phyloP scores from a whole-genome alignment of 2,113 vertebrate genomes.

The Pachyramphus minor region DNA sequence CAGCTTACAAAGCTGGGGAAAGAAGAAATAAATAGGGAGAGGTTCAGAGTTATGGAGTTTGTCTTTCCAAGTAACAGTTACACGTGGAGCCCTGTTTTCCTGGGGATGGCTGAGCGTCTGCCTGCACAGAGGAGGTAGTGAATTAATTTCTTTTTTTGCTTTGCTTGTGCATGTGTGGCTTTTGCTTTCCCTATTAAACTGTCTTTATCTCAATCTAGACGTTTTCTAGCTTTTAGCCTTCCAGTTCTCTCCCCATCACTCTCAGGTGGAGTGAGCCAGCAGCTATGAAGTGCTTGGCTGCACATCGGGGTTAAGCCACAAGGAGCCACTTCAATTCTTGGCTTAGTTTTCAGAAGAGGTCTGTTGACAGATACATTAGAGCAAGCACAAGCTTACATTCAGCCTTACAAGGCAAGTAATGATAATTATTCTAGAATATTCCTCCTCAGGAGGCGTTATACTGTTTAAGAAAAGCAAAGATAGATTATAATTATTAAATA shows the following conservation, averaged over 20 bases:
- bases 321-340: background rate
- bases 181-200: background rate
- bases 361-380: background rate
- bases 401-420: background rate
- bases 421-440: background rate
- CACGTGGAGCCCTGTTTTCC: accelerated
- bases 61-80: background rate
- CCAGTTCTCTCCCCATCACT: accelerated
- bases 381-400: background rate
- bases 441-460: background rate
- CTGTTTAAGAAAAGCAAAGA: background rate
- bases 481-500: background rate
- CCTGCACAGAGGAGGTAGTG: accelerated
- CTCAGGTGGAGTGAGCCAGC: accelerated
- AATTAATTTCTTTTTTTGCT: background rate
- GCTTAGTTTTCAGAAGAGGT: background rate
- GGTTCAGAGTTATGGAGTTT: accelerated
- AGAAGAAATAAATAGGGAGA: accelerated
- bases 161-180: accelerated
- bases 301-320: background rate
- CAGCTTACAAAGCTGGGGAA: background rate
- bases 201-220: background rate
- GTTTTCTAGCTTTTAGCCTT: background rate
- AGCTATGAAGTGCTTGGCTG: accelerated
- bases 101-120: background rate